Base-by-base conservation (phyloP, 2,797 vertebrate genomes). In the Acropternis orthonyx region DNA sequence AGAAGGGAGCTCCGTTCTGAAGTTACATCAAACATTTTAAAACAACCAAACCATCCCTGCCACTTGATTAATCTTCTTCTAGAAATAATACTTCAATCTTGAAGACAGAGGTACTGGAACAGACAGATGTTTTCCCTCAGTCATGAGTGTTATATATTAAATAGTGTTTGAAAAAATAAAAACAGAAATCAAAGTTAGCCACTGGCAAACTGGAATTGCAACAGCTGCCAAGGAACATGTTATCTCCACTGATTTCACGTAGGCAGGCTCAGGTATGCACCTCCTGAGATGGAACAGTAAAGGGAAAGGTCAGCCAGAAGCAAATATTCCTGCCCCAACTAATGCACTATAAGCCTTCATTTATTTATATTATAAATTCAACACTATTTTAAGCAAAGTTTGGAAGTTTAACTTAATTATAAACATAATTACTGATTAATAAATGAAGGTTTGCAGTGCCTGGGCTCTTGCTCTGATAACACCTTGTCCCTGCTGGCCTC, bases 401-500 rank as follows among this genome's bases (percentile, higher is more conserved):
- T 49, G 13, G 49, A 86, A 68, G 36, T 12, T 85, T 21, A 56
- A 30, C 3, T 43, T 30, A 9, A 63, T 95, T 71, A 56, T 34
- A 58, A 36, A 36, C 34, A 58, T 58, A 36, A 36, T 36, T 26
- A 58, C 16, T 58, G 34, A 12, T 75, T 24, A 28, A 37, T 14
- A 63, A 78, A 54, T 3, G 18, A 48, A 87, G 39, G 63, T 46
- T 17, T 6, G 1, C 27, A 21, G 14, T 5, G 13, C 20, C 32
- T 48, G 30, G 43, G 36, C 52, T 85, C 36, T 19, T 77, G 80
- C 52, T 63, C 34, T 48, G 46, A 44, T 18, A 32, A 21, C 17
- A 26, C 18, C 3, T 2, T 2, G 11, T 19, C 44, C 39, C 3
- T 0, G 0, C 26, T 28, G 63, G 5, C 22, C 51, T 46, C 55